Base-by-base conservation (phyloP, 2,888 invertebrate species). In the Conistra vaccinii region DNA sequence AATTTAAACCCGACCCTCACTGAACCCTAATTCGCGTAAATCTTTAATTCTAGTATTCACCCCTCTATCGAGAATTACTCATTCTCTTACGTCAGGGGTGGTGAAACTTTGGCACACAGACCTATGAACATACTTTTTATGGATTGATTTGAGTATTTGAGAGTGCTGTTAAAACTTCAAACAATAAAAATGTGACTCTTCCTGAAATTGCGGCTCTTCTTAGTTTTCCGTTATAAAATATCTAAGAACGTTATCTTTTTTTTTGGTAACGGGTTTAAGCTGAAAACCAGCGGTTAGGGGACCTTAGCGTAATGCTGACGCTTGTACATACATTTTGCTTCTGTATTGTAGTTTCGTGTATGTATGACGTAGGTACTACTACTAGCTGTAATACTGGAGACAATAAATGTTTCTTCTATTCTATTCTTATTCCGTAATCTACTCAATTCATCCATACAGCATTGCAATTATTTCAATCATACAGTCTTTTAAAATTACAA, bases 21-120 rank as follows among this genome's bases (percentile, higher is more conserved):
- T 69, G 78, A 77, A 84, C 85, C 83, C 79, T 83, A 78, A 87
- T 76, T 85, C 78, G 75, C 72, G 84, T 88, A 89, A 89, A 89
- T 89, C 88, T 89, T 89, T 89, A 87, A 88, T 81, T 83, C 79
- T 72, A 76, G 75, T 60, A 68, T 80, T 79, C 84, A 73, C 81
- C 87, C 87, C 57, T 80, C 69, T 72, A 80, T 88, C 76, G 80
- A 74, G 78, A 79, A 81, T 84, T 89, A 81, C 83, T 85, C 81
- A 81, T 71, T 72, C 81, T 73, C 70, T 66, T 66, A 39, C 12
- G 26, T 26, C 84, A 79, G 80, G 69, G 80, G 73, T 65, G 1
- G 48, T n/a, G 1, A 63, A 78, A 20, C 53, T 62, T 26, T 58
- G 63, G 62, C 32, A 53, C 20, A 32, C 3, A 26, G 10, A 32